Evolutionary conservation across 2,888 invertebrate species (phyloP).

Genomic region (Parochlus steinenii): DNA sequence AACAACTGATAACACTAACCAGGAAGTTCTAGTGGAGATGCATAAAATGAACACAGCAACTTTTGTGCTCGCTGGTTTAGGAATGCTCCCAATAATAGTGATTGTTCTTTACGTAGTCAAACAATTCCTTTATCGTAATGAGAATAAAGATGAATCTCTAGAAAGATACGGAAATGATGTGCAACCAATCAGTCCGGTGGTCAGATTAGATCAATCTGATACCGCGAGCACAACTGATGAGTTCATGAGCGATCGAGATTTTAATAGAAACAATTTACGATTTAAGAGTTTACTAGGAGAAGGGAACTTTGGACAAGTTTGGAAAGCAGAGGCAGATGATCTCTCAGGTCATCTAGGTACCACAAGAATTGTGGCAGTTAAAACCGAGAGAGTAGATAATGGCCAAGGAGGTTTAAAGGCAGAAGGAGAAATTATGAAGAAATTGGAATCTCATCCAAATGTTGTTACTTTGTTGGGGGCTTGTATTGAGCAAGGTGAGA

Average conservation of each 20-base stretch:
- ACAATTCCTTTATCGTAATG: slow-evolving; percentile 35
- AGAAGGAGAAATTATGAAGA: slow-evolving; percentile 70
- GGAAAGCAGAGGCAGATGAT: slow-evolving; percentile 74
- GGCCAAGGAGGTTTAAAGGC: slow-evolving; percentile 59
- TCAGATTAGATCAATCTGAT: slow-evolving; percentile 22
- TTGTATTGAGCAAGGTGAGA: slow-evolving; percentile 62
- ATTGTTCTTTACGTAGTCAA: slow-evolving; percentile 39
- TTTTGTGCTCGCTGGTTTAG: slow-evolving; percentile 41
- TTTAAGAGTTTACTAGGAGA: slow-evolving; percentile 65
- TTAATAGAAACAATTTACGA: slow-evolving; percentile 58
- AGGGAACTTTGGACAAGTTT: slow-evolving; percentile 76
- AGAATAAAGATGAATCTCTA: slow-evolving; percentile 40
- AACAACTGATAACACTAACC: slow-evolving; percentile 23
- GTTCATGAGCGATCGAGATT: slow-evolving; percentile 37
- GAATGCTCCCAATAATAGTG: slow-evolving; percentile 39
- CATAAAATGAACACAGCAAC: slow-evolving; percentile 42
- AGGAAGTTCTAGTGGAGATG: slow-evolving; percentile 39
- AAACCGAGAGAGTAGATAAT: slow-evolving; percentile 63
- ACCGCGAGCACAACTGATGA: slow-evolving; percentile 18
- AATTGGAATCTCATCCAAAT: slow-evolving; percentile 65
- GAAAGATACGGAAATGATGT: slow-evolving; percentile 44
- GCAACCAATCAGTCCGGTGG: slow-evolving; percentile 30
- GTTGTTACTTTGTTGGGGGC: slow-evolving; percentile 67
- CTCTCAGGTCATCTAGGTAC: slow-evolving; percentile 58
- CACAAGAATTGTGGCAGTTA: slow-evolving; percentile 69